phyloP scores from a whole-genome alignment of 2,888 invertebrate species.

The Chironomus riparius region DNA sequence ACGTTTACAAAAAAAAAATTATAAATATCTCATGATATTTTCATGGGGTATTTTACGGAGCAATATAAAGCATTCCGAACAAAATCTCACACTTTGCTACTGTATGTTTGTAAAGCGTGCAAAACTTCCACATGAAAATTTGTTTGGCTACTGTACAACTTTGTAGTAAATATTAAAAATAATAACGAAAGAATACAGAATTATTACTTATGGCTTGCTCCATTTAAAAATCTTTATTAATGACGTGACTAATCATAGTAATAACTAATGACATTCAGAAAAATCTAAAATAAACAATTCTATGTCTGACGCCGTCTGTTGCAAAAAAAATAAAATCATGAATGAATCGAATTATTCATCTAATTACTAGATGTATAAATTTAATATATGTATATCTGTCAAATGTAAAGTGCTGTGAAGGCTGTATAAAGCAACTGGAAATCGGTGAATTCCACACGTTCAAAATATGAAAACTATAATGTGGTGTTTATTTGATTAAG shows the following conservation, averaged over 20 bases:
- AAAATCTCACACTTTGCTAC: background rate
- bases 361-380: background rate
- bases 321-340: background rate
- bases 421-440: background rate
- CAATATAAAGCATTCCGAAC: background rate
- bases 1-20: background rate
- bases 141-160: background rate
- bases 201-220: background rate
- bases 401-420: background rate
- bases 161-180: background rate
- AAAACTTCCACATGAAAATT: background rate
- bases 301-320: background rate
- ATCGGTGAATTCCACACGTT: background rate
- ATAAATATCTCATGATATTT: background rate
- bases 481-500: constrained; percentile 3
- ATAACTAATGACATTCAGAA: background rate
- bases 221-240: background rate
- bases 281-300: background rate
- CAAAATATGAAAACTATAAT: too few relatives aligned
- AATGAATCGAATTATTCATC: constrained; percentile 4
- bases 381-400: background rate
- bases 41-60: background rate
- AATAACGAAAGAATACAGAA: too few relatives aligned
- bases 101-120: background rate
- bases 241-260: background rate